Base-by-base conservation (phyloP, 35 echinoderm and acorn worm genomes). In the Chiridota heheva region DNA sequence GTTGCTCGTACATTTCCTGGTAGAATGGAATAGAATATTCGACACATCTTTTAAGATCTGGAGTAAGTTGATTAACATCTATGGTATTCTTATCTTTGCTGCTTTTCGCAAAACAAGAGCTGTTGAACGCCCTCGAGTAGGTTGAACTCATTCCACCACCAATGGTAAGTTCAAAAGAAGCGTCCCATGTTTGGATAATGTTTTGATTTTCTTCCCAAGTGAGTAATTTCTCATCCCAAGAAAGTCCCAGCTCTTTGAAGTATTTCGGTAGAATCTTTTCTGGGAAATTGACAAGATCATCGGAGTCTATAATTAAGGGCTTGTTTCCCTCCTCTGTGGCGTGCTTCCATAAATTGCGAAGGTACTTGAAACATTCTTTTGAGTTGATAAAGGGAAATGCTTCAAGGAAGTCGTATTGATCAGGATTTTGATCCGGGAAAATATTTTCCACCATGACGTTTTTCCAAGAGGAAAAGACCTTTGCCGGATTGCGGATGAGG, bases 201-300 rank as follows among this genome's bases (percentile, higher is more conserved):
- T 80, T 39, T 32, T 60, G 49, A n/a, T 40, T 60, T 39, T 18
- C 56, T 16, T 80, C 57, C 76, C 76, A 80, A 4, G 34, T 34
- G 2, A 80, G 32, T 25, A 56, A 61, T 32, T 60, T 80, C 6
- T 62, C 76, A 12, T 28, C 4, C 26, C 60, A 80, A 6, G 47
- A 18, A 7, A 80, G 5, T 2, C 57, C 76, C 20, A 63, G 40
- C 6, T 32, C 57, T 63, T 62, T 38, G 39, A 57, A 80, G 25
- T 80, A 80, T 27, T 80, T 80, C 57, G 51, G 53, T 10, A 80
- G 51, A 16, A 80, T 80, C 15, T 33, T 36, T 26, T 57, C 57
- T 7, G 76, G 76, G 22, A 43, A 37, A 27, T 64, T 60, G 15
- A 63, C 25, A 12, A 80, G 38, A 38, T 80, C 76, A 24, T 80